phyloP scores from a whole-genome alignment of 2,888 invertebrate genomes.

The Pristionchus entomophagus region DNA sequence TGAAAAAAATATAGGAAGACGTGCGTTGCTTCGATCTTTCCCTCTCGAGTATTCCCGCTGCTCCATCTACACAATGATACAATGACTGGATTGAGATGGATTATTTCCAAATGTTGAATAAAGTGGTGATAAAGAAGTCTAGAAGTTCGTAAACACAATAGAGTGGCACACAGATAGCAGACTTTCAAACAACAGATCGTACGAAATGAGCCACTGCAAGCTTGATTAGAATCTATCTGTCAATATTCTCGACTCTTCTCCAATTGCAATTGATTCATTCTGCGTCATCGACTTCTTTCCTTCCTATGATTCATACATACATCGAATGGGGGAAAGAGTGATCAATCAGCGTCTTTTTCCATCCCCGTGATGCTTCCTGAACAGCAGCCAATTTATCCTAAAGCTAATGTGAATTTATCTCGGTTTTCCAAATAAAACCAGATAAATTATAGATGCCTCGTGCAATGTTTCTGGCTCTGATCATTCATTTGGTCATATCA shows the following conservation, averaged over 20 bases:
- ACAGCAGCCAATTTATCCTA: too few species aligned
- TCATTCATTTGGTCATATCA: neutral
- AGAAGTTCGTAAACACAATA: neutral
- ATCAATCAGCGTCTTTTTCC: neutral
- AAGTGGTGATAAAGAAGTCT: neutral
- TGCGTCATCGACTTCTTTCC: too few species aligned
- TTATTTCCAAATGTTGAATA: neutral
- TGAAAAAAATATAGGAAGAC: neutral
- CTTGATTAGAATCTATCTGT: neutral
- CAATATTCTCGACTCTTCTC: neutral
- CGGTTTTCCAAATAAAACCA: neutral
- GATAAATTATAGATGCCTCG: neutral
- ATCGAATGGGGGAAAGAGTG: neutral
- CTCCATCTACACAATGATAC: neutral
- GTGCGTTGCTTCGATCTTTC: conserved; percentile 6
- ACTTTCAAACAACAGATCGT: neutral
- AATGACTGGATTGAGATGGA: neutral
- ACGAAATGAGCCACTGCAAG: neutral
- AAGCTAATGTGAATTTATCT: too few species aligned
- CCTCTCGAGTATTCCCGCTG: neutral
- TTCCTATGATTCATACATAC: neutral
- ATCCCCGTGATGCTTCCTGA: too few species aligned
- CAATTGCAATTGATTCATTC: too few species aligned
- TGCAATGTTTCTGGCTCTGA: neutral
- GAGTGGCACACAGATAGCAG: neutral